Evolutionary conservation across 53 echinoderm and acorn worm species (phyloP), one percentile per base, ranked within the genome.

Genomic region (Temnopleurus reevesii): DNA sequence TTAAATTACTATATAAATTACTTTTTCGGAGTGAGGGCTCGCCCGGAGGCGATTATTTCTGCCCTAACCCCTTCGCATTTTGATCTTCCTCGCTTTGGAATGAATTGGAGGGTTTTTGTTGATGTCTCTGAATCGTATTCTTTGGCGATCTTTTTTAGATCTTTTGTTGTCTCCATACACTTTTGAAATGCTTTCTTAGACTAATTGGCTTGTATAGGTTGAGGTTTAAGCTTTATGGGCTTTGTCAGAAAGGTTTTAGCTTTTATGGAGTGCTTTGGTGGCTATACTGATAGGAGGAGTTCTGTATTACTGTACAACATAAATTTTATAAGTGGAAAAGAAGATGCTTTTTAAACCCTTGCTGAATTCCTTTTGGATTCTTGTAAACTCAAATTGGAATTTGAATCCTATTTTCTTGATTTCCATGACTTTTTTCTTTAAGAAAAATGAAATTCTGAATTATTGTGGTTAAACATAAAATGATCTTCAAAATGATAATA

Each of bases 1-100:
- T 71, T 71, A 71, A 71, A 71, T 71, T 71, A 71, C 71, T 71
- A 38, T 71, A 71, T 71, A 71, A 71, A 71, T 71, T 71, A 71
- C 71, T 71, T 71, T 71, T 71, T 71, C 1, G 71, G 71, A 71
- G 71, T 23, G 41, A 71, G 71, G 43, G 36, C 41, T 43, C 41
- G 1, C 38, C 71, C 71, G 8, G 43, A 71, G 71, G 71, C 7
- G 19, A 2, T 71, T n/a, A n/a, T n/a, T 71, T 71, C 23, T n/a
- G 41, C 36, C 30, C 10, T 63, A 63, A 36, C 43, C 13, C 71
- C 71, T n/a, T 71, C 35, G 41, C 6, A 36, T 71, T 71, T 71
- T 71, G 36, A 71, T 71, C 38, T 8, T 58, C 6, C 25, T 43
- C 43, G 41, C 38, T 71, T 71, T 71, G 10, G 71, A 41, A 23